Conservation (phyloP, 2,797 vertebrate species). For the Geotrypetes seraphini region DNA sequence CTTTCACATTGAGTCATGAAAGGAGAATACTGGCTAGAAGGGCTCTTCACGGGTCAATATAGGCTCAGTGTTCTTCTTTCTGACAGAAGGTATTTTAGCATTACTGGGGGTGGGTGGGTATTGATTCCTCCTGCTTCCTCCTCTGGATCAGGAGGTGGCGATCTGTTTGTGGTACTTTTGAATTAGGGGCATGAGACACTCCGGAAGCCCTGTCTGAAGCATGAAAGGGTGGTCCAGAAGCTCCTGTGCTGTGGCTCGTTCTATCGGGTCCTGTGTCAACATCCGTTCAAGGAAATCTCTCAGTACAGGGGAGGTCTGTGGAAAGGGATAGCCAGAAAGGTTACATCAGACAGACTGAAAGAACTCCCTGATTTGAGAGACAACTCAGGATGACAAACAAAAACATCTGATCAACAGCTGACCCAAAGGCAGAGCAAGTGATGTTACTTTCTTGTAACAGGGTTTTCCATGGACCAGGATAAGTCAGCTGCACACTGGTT, state of each 20-base stretch:
- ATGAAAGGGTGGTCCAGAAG: slow-evolving; percentile 93
- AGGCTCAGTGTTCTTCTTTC: slow-evolving; percentile 15
- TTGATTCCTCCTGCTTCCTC: no score
- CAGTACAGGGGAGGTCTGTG: slow-evolving; percentile 81
- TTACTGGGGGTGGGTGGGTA: no score
- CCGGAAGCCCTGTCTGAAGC: slow-evolving; percentile 87
- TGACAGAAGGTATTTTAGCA: slow-evolving; percentile 9
- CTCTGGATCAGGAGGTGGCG: slow-evolving; percentile 76
- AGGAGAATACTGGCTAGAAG: slow-evolving; percentile 22
- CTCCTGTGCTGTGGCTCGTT: slow-evolving; percentile 84
- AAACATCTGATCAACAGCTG: no score
- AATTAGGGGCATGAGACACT: slow-evolving; percentile 92
- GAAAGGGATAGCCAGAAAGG: slow-evolving; percentile 9
- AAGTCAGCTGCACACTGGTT: no score
- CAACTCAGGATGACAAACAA: no score
- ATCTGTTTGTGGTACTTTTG: slow-evolving; percentile 91
- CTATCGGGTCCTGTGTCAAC: slow-evolving; percentile 82
- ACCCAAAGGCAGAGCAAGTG: no score
- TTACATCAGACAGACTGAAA: no score
- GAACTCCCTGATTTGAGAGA: no score
- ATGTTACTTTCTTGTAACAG: no score
- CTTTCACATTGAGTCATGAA: slow-evolving; percentile 41
- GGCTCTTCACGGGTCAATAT: slow-evolving; percentile 12
- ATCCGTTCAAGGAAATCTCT: slow-evolving; percentile 93
- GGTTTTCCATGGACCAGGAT: no score